Base-by-base conservation (phyloP, 2,888 invertebrate species). In the Catocala sponsa region DNA sequence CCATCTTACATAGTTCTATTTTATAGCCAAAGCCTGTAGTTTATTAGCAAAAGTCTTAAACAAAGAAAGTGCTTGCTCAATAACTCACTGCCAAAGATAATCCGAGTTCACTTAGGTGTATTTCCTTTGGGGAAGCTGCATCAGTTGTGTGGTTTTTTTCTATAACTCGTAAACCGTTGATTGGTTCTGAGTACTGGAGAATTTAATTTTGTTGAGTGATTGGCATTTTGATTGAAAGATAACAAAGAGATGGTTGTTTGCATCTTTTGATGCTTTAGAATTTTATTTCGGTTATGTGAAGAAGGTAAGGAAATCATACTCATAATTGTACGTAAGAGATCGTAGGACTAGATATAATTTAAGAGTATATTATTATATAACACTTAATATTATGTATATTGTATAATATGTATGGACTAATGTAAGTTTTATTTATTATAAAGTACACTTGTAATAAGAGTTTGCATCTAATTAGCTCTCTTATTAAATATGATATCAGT, bases 111-210 rank as follows among this genome's bases (percentile, higher is more conserved):
- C 78, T 78, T 70, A 59, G 55, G 55, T 25, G 49, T 66, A 78
- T 78, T 78, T 78, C 77, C 74, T 70, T 50, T 44, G 78, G 79
- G 78, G 65, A 42, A 50, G 41, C 54, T 63, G 46, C 54, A 55
- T 35, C 15, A 35, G 13, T 33, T 46, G 44, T 38, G 13, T 43
- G 44, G 54, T 73, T 68, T 59, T 70, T 73, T 70, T 64, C 58
- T 68, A 47, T 59, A 60, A 25, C 38, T 65, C 60, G 62, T 55
- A 64, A 70, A 64, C 51, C 55, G 13, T 49, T 59, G 43, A 69
- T 65, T 60, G 59, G 60, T 61, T 76, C 64, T 49, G 52, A 52
- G 38, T 51, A 32, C 11, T 49, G 52, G 41, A 35, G 12, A 47
- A 43, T 38, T 57, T 35, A 25, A 38, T 38, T 48, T 25, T 25